A percentile compares a stretch with the other conserved stretches of the same genome.
Conservation (phyloP, 1,140 invertebrate species). For the Nasonia longicornis region DNA sequence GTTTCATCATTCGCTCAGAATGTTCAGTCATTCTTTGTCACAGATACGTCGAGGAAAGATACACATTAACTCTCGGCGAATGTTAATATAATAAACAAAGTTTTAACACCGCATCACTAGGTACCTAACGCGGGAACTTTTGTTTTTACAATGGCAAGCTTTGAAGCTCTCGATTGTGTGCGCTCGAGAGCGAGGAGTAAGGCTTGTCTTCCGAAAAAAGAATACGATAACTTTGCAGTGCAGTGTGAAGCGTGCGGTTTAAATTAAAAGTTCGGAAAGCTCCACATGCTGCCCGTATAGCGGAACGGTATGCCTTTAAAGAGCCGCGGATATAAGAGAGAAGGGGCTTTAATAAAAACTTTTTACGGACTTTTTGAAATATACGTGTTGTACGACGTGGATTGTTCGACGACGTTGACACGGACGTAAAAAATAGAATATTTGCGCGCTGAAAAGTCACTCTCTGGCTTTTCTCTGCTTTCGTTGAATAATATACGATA, state of each 20-base stretch:
- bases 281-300: background rate
- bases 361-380: no score
- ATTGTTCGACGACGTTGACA: no score
- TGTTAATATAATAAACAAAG: slow-evolving; percentile 34
- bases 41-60: slow-evolving; percentile 11
- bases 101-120: slow-evolving; percentile 1
- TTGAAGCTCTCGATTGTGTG: background rate
- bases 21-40: slow-evolving; percentile 2
- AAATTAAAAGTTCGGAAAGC: slow-evolving; percentile 22
- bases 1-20: background rate
- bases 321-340: no score
- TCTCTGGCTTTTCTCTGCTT: no score
- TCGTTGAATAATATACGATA: no score
- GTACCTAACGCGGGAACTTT: background rate
- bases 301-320: no score
- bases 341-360: no score
- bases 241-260: background rate
- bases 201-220: background rate
- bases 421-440: no score
- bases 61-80: slow-evolving; percentile 2
- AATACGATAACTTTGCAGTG: slow-evolving; percentile 11
- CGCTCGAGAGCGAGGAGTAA: no score
- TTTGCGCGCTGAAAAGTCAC: no score
- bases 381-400: no score
- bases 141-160: slow-evolving; percentile 8